phyloP scores from a whole-genome alignment of 2,888 invertebrate species.

The Pyrrhosoma nymphula region DNA sequence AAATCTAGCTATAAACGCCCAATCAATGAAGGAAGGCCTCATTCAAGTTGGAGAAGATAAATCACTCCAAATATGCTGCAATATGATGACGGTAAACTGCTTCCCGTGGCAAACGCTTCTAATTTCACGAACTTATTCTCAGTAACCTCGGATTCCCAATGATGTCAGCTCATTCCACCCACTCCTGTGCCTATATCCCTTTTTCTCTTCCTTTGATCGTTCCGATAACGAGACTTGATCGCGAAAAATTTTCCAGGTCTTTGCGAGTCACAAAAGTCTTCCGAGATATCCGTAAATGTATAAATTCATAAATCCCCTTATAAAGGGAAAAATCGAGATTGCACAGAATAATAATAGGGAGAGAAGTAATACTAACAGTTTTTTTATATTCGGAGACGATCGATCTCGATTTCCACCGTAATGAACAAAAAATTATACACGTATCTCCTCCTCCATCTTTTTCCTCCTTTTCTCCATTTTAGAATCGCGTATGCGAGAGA shows the following conservation, averaged over 20 bases:
- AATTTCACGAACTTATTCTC: too few relatives aligned
- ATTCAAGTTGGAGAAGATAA: too few relatives aligned
- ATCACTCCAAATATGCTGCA: too few relatives aligned
- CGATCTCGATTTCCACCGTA: neutral
- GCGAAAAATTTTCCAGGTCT: neutral
- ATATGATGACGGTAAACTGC: too few relatives aligned
- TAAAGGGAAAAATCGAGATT: neutral
- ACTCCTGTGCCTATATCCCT: neutral
- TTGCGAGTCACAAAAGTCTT: neutral
- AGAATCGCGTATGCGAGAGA: slow-evolving; percentile 3
- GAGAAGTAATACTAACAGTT: neutral
- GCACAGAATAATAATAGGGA: neutral
- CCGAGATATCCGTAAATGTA: neutral
- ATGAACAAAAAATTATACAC: slow-evolving; percentile 10
- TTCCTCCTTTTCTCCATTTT: neutral
- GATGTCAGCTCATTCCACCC: too few relatives aligned
- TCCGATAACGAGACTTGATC: neutral
- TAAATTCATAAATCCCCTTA: neutral
- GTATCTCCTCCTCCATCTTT: neutral
- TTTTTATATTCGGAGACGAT: neutral
- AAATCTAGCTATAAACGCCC: too few relatives aligned
- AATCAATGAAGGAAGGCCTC: too few relatives aligned
- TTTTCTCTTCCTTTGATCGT: neutral
- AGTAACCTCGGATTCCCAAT: too few relatives aligned
- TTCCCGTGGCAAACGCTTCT: too few relatives aligned